Base-by-base conservation (phyloP, 2,797 vertebrate genomes). In the Limnodromus scolopaceus region DNA sequence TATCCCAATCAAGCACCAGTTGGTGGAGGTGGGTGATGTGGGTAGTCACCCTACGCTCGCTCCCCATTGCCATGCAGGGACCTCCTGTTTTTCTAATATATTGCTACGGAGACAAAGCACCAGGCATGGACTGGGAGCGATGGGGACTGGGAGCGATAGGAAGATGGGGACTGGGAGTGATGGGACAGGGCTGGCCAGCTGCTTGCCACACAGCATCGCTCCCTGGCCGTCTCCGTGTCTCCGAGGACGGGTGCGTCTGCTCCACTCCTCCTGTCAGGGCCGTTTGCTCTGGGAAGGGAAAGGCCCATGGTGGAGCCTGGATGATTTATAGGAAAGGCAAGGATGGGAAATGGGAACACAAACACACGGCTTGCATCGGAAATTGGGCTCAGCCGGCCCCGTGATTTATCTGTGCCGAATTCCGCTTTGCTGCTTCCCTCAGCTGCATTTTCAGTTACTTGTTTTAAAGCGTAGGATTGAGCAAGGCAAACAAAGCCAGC, bases 291-390 rank as follows among this genome's bases (percentile, higher is more conserved):
- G 83, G 55, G 84, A 77, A 70, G 71, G 54, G 72, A 78, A 93
- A 69, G 72, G 57, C 87, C 58, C 32, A 1, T 2, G n/a, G 68
- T 61, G 57, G 90, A 89, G 78, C 86, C 89, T 75, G 2, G 4
- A 27, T 94, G 95, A 96, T 97, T 97, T 92, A 94, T 68, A 63
- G 92, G 92, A 76, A 48, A 96, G 91, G 83, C 93, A 65, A 46
- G 77, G 97, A 80, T 97, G 96, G 97, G 97, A 97, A 97, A 84
- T 16, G 90, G 96, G 93, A 96, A 63, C 51, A 79, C 91, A 97
- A 97, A 95, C 90, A 95, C 84, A 72, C 3, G 79, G 80, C 68
- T 90, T 28, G 91, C 84, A 13, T 95, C 78, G 90, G 96, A 96
- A 97, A 55, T 10, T 3, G 25, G 80, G 85, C 93, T 91, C 13